Evolutionary conservation across 2,113 vertebrate genomes (phyloP).

Genomic region (Bos taurus): DNA sequence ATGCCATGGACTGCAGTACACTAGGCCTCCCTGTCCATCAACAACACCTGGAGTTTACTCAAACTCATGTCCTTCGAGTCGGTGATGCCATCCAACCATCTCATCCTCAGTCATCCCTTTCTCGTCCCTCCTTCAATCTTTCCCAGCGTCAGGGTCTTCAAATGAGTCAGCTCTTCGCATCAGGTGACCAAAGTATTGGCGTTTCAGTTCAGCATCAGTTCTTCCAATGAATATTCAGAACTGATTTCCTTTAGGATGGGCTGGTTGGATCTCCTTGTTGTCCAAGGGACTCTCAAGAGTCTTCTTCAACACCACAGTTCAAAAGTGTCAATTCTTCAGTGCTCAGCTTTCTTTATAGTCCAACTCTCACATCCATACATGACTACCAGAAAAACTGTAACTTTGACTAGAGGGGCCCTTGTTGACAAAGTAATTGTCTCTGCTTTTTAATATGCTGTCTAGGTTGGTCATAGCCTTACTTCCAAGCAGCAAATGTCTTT

Average conservation of each 20-base stretch:
- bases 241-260: background rate
- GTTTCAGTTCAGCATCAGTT: background rate
- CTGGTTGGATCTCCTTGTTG: background rate
- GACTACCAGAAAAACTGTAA: rapidly evolving
- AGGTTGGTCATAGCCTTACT: background rate
- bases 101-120: background rate
- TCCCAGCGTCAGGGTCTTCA: background rate
- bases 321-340: background rate
- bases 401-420: background rate
- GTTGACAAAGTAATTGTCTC: background rate
- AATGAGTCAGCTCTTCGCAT: background rate
- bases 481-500: background rate
- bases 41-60: background rate
- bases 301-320: background rate
- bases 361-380: background rate
- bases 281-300: background rate
- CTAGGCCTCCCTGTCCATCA: background rate
- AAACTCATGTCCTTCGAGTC: background rate
- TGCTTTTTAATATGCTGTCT: background rate
- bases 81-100: background rate
- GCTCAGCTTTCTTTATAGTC: background rate
- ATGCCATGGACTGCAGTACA: background rate
- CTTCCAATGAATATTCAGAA: background rate
- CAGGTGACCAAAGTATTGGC: background rate
- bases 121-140: background rate